Percentiles rank a stretch among this genome's conserved stretches.
These are phyloP conservation scores for Gasterosteus nipponicus DNA, from an alignment of 2,113 vertebrate genomes.

Conservation along the genomic window DNA sequence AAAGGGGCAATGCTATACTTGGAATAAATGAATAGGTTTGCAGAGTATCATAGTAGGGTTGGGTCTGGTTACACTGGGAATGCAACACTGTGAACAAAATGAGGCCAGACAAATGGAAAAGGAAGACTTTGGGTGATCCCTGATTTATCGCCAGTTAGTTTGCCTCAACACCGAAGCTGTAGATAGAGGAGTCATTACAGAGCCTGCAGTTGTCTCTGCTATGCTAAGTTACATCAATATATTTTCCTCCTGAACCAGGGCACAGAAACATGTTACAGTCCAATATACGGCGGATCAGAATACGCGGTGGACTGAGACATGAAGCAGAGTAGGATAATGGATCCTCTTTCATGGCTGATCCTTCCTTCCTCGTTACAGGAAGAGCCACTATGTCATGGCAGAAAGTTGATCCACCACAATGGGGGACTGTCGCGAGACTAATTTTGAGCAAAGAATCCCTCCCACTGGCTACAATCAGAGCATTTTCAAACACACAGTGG, in stretches of 20 bases:
- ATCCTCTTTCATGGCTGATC: conserved; percentile 7
- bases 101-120: conserved; percentile 75
- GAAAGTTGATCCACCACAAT: conserved; percentile 19
- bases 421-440: conserved; percentile 11
- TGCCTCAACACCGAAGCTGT: conserved; percentile 2
- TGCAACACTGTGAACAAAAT: conserved; percentile 68
- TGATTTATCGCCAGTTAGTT: conserved; percentile 70
- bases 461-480: conserved; percentile 38
- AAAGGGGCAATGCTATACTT: conserved; percentile 69
- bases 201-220: conserved; percentile 19
- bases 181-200: conserved; percentile 11
- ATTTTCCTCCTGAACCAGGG: conserved; percentile 26
- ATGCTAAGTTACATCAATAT: neutral
- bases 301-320: conserved; percentile 25
- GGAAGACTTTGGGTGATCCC: conserved; percentile 86
- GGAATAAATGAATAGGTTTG: conserved; percentile 60
- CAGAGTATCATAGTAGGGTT: conserved; percentile 55
- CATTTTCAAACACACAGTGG: conserved; percentile 24
- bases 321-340: conserved; percentile 10
- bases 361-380: conserved; percentile 4
- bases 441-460: conserved; percentile 5
- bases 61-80: conserved; percentile 61
- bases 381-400: conserved; percentile 21
- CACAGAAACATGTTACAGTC: conserved; percentile 20
- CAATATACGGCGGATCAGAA: conserved; percentile 19